Percentiles rank a stretch among this genome's conserved stretches.
These are phyloP conservation scores for Dinomys branickii DNA, from an alignment of 2,113 vertebrate species.

Conservation along the genomic window DNA sequence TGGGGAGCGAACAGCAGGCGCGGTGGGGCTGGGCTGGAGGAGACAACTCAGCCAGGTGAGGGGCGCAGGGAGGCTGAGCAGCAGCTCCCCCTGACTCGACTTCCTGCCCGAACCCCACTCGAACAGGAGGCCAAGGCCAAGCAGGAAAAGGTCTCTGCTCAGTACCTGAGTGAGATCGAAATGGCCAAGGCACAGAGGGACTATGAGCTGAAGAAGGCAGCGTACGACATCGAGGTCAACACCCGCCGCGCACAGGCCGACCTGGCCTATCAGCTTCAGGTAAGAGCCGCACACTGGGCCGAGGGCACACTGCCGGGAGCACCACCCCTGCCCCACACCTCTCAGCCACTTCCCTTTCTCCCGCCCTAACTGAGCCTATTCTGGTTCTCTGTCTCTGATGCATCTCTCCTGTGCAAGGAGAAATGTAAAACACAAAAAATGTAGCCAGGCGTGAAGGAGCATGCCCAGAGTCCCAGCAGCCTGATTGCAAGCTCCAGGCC, in stretches of 20 bases:
- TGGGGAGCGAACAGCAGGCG: not conserved
- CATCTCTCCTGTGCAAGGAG: not conserved
- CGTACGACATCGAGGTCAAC: conserved; percentile 93
- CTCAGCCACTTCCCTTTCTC: not conserved
- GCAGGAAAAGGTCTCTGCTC: conserved; percentile 94
- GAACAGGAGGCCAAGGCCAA: conserved; percentile 93
- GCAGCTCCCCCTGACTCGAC: not conserved
- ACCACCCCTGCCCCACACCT: not conserved
- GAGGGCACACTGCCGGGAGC: fast-evolving
- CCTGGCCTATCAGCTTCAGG: conserved; percentile 96
- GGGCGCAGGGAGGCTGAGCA: not conserved
- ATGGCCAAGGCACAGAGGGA: conserved; percentile 97
- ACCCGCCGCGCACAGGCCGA: conserved; percentile 94
- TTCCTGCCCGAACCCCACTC: not conserved
- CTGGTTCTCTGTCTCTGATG: not conserved
- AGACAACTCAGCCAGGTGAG: not conserved
- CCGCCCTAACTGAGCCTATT: not conserved
- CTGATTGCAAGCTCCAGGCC: not conserved
- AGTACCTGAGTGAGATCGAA: conserved; percentile 94
- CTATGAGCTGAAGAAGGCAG: conserved; percentile 94
- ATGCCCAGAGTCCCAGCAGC: not conserved
- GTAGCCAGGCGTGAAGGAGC: not conserved
- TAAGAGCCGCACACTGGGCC: conserved; percentile 63
- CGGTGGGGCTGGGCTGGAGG: too few species aligned
- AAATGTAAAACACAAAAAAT: not conserved